A percentile compares a stretch with the other conserved stretches of the same genome.
These are phyloP conservation scores for Muscicapa striata DNA, from an alignment of 2,797 vertebrate genomes.

Conservation along the genomic window DNA sequence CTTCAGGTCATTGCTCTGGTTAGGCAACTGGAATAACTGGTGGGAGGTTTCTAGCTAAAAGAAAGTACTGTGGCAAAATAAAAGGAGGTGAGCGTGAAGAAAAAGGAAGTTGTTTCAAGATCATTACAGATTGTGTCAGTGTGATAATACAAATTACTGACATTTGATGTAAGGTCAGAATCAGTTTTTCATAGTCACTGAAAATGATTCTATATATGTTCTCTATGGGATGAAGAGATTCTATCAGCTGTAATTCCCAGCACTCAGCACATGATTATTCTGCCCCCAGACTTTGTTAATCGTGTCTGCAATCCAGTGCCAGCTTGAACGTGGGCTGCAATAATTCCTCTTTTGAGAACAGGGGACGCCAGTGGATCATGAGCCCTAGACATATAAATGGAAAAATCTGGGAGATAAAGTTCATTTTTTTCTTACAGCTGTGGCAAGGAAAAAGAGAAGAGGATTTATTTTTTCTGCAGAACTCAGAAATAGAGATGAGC, in stretches of 20 bases:
- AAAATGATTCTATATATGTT: background rate
- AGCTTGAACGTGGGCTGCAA: background rate
- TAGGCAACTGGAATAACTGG: background rate
- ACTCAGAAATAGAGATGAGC: background rate
- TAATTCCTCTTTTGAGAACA: background rate
- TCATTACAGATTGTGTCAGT: background rate
- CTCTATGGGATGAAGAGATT: background rate
- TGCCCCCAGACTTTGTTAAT: background rate
- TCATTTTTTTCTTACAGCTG: background rate
- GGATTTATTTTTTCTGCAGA: background rate
- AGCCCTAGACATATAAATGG: background rate
- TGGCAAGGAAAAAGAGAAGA: background rate
- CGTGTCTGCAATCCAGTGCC: background rate
- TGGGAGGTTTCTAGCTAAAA: background rate
- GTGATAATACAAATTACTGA: background rate
- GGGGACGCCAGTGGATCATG: background rate
- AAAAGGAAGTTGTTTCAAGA: background rate
- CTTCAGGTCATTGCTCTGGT: background rate
- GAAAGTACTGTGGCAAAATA: background rate
- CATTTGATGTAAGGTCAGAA: background rate
- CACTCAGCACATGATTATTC: background rate
- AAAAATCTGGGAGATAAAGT: conserved; percentile 30
- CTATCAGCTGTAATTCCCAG: background rate
- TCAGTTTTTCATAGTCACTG: background rate
- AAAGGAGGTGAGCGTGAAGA: background rate